A percentile compares a stretch with the other conserved stretches of the same genome.
These are phyloP conservation scores for Aegypius monachus DNA, from an alignment of 2,113 vertebrate species.

Conservation along the genomic window DNA sequence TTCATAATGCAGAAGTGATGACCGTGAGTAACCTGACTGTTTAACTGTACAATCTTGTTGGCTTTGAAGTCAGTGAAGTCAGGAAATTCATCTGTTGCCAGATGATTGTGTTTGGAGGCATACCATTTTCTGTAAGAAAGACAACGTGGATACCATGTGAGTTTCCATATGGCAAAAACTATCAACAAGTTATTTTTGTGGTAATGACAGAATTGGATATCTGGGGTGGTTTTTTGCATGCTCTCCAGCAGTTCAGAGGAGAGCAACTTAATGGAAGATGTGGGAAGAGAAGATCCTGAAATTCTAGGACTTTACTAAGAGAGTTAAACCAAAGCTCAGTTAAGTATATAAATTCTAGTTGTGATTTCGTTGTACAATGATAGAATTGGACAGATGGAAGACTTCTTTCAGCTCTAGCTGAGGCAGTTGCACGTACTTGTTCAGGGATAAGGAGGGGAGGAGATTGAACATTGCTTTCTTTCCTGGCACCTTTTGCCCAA, in stretches of 20 bases:
- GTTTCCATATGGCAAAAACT: neutral
- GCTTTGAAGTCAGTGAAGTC: neutral
- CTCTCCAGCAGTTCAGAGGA: neutral
- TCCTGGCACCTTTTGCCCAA: neutral
- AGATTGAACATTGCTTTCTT: neutral
- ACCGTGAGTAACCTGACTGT: neutral
- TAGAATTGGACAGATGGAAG: neutral
- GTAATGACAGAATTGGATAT: neutral
- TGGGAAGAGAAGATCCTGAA: neutral
- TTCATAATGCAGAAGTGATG: neutral
- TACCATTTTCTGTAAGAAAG: neutral
- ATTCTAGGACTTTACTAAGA: neutral
- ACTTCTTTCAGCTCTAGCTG: neutral
- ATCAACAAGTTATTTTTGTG: neutral
- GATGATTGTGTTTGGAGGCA: neutral
- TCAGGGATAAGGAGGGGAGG: neutral
- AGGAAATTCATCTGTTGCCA: neutral
- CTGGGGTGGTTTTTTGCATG: neutral
- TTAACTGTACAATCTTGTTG: neutral
- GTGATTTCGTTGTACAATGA: neutral
- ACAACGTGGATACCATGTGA: neutral
- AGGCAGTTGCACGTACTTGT: neutral
- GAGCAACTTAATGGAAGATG: neutral
- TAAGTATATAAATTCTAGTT: neutral
- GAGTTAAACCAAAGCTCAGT: neutral